A percentile compares a stretch with the other conserved stretches of the same genome.
These are phyloP conservation scores for Cabera pusaria DNA, from an alignment of 2,888 invertebrate genomes.

Conservation along the genomic window DNA sequence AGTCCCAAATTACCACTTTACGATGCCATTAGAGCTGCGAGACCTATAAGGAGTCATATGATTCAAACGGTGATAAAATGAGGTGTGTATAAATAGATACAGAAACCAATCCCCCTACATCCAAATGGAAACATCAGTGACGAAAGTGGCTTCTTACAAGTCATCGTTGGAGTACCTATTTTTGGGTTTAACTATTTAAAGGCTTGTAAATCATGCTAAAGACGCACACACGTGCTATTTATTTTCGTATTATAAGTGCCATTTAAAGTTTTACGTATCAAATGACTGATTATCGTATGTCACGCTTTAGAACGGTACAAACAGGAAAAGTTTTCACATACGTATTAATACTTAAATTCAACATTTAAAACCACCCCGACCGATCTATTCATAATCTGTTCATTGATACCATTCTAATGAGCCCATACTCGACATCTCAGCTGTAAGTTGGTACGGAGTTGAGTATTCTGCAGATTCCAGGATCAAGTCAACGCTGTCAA, in stretches of 20 bases:
- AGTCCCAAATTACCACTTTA: slow-evolving; percentile 12
- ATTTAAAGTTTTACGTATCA: too few relatives aligned
- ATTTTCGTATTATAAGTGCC: slow-evolving; percentile 34
- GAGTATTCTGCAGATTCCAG: too few relatives aligned
- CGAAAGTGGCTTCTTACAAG: slow-evolving; percentile 38
- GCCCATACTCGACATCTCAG: too few relatives aligned
- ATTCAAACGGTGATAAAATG: slow-evolving; percentile 6
- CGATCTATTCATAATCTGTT: too few relatives aligned
- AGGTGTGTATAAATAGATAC: slow-evolving; percentile 15
- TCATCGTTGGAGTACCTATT: slow-evolving; percentile 39
- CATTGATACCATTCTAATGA: too few relatives aligned
- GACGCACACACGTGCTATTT: slow-evolving; percentile 38
- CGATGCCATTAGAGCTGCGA: slow-evolving; percentile 10
- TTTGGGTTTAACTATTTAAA: slow-evolving; percentile 46
- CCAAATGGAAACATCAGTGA: slow-evolving; percentile 39
- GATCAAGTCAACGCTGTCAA: too few relatives aligned
- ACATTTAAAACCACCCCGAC: too few relatives aligned
- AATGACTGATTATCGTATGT: too few relatives aligned
- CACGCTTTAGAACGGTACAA: too few relatives aligned
- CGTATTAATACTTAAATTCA: too few relatives aligned
- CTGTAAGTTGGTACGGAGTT: too few relatives aligned
- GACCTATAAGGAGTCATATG: slow-evolving; percentile 8
- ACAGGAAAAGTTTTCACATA: too few relatives aligned
- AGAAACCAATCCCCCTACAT: slow-evolving; percentile 22
- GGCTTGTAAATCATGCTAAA: slow-evolving; percentile 39